Evolutionary conservation across 2,797 vertebrate species (phyloP), one percentile per base, ranked within the genome.

Genomic region (Podarcis siculus): DNA sequence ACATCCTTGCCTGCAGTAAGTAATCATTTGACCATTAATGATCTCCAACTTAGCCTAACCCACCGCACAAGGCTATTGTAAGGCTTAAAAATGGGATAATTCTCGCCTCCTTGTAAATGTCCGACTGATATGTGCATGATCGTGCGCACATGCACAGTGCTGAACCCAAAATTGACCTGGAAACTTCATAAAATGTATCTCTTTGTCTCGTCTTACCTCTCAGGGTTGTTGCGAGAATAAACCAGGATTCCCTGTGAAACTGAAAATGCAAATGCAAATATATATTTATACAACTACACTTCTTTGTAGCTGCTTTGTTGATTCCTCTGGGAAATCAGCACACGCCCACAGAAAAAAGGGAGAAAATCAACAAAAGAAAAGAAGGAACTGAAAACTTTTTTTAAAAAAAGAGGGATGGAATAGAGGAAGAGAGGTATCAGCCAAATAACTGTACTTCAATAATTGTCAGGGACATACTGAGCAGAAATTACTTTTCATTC

Each of bases 1-100:
- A 3, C 85, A 64, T 23, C 23, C 69, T 92, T 73, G 30, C 35
- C 39, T 91, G 85, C 42, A 83, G 9, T 72, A 32, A 45, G 19
- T 15, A 67, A 42, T 73, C 32, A 73, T 19, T 35, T 17, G 5
- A 10, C 32, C 71, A 73, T 32, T 73, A 19, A 73, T 5, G 15
- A 37, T 76, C 75, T 76, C 39, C 5, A 37, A 13, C 39, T 27
- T 42, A 27, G 25, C 39, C 9, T 76, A 42, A 76, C 21, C 39
- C 25, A 13, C 10, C 10, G 13, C 37, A 76, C 39, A 76, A 27
- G 37, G 23, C 9, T 27, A 42, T 76, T 27, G 23, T 76, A 37
- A 76, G 39, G 23, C 39, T 76, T 23, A 45, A 42, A 42, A 37
- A 55, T 55, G 5, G 61, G 61, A 23, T 64, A 7, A 64, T 23